A percentile compares a stretch with the other conserved stretches of the same genome.
These are phyloP conservation scores for Notodonta dromedarius DNA, from an alignment of 2,888 invertebrate species.

Conservation along the genomic window DNA sequence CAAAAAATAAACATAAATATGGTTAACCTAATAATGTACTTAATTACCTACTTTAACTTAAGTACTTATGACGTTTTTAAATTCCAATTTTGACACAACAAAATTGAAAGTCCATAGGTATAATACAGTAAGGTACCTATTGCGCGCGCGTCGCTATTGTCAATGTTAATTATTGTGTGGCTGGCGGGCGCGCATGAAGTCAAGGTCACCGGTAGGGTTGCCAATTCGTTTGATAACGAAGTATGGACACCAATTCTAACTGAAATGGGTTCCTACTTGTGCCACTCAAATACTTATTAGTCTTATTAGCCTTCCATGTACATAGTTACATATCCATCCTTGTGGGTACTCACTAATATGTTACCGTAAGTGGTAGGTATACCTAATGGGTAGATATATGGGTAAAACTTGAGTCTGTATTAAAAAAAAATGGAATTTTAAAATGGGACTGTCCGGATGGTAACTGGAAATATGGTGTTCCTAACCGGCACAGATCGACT, in stretches of 20 bases:
- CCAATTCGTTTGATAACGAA: background rate
- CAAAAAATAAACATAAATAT: too few species aligned
- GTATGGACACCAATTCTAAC: background rate
- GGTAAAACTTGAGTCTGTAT: too few species aligned
- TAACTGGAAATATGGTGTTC: background rate
- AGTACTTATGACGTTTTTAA: too few species aligned
- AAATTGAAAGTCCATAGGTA: conserved; percentile 59
- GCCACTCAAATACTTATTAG: too few species aligned
- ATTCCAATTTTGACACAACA: conserved; percentile 18
- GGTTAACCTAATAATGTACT: too few species aligned
- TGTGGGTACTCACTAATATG: too few species aligned
- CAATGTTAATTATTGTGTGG: conserved; percentile 67
- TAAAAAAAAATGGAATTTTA: too few species aligned
- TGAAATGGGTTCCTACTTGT: background rate
- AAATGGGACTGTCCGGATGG: background rate
- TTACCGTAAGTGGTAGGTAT: too few species aligned
- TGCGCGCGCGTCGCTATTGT: conserved; percentile 73
- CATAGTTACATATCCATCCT: too few species aligned
- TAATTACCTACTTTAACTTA: too few species aligned
- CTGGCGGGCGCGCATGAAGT: conserved; percentile 65
- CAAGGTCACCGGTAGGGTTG: conserved; percentile 62
- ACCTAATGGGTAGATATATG: too few species aligned
- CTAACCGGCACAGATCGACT: conserved; percentile 61
- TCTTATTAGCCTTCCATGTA: too few species aligned
- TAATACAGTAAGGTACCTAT: conserved; percentile 39